phyloP scores from a whole-genome alignment of 2,113 vertebrate species.

The Hippocampus zosterae region DNA sequence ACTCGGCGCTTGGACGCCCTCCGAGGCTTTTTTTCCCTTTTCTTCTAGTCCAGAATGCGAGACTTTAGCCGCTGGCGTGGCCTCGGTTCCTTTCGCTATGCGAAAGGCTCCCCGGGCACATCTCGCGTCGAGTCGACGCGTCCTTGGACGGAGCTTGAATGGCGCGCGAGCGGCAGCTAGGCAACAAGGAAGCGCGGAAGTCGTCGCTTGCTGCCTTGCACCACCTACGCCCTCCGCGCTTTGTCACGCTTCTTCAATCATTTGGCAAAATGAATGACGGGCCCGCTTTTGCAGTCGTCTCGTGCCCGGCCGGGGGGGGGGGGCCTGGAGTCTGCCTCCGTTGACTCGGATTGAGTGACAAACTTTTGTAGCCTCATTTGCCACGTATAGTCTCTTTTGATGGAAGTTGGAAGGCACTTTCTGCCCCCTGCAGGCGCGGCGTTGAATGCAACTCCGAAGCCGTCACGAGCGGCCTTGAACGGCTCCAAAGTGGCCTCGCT shows the following conservation, averaged over 20 bases:
- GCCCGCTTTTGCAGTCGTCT: background rate
- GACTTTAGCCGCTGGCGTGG: background rate
- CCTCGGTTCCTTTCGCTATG: background rate
- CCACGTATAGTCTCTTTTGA: too few species aligned
- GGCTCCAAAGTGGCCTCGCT: too few species aligned
- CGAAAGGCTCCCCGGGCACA: conserved; percentile 4
- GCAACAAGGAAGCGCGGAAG: conserved; percentile 51
- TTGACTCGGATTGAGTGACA: conserved; percentile 1
- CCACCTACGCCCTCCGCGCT: conserved; percentile 24
- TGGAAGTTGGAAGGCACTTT: too few species aligned
- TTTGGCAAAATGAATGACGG: background rate
- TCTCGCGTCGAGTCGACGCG: conserved; percentile 11
- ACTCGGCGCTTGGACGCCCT: background rate
- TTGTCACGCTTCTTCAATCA: conserved; percentile 19
- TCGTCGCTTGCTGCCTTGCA: conserved; percentile 26
- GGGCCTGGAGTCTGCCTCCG: background rate
- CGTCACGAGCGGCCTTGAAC: too few species aligned
- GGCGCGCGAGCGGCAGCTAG: conserved; percentile 58
- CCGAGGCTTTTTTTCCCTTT: background rate
- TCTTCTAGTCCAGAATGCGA: background rate
- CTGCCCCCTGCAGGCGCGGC: too few species aligned
- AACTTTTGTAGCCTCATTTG: too few species aligned
- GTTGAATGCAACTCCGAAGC: too few species aligned
- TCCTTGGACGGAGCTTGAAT: conserved; percentile 35
- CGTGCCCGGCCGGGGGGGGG: background rate